Evolutionary conservation across 1,140 invertebrate species (phyloP).

Genomic region (Mercenaria mercenaria): DNA sequence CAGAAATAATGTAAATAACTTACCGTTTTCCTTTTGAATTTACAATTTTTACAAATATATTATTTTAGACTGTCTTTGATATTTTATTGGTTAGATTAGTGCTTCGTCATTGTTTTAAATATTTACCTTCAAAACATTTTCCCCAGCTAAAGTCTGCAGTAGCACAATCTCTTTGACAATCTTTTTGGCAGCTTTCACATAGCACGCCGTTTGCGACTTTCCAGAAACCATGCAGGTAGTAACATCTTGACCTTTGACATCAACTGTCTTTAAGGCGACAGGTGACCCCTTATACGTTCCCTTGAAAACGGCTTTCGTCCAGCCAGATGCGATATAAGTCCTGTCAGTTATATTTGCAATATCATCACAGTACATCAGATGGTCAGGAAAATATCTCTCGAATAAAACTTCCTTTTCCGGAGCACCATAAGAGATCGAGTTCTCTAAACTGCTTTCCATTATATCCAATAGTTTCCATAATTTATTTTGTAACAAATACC

Average conservation of each 20-base stretch:
- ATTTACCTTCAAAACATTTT: slow-evolving; percentile 84
- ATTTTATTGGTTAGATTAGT: no score
- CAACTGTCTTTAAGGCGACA: slow-evolving; percentile 87
- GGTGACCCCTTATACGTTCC: slow-evolving; percentile 77
- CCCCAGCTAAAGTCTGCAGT: slow-evolving; percentile 79
- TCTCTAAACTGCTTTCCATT: slow-evolving; percentile 64
- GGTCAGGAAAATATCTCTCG: slow-evolving; percentile 58
- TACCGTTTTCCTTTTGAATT: no score
- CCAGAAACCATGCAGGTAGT: slow-evolving; percentile 81
- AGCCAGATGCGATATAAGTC: slow-evolving; percentile 85
- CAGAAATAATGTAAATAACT: no score
- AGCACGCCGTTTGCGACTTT: slow-evolving; percentile 80
- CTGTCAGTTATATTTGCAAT: slow-evolving; percentile 75
- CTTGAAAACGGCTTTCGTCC: slow-evolving; percentile 87
- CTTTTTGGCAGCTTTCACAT: slow-evolving; percentile 84
- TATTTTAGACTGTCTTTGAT: no score
- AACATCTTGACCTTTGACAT: slow-evolving; percentile 86
- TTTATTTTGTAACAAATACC: slow-evolving; percentile 75
- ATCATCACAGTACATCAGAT: slow-evolving; percentile 76
- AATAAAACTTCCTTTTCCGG: slow-evolving; percentile 43
- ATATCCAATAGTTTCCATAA: slow-evolving; percentile 77
- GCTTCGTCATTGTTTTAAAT: no score
- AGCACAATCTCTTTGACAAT: slow-evolving; percentile 85
- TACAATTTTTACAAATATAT: no score
- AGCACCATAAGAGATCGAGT: slow-evolving; percentile 36